A percentile compares a stretch with the other conserved stretches of the same genome.
phyloP scores from a whole-genome alignment of 2,888 invertebrate species.

The Dryobotodes eremita region DNA sequence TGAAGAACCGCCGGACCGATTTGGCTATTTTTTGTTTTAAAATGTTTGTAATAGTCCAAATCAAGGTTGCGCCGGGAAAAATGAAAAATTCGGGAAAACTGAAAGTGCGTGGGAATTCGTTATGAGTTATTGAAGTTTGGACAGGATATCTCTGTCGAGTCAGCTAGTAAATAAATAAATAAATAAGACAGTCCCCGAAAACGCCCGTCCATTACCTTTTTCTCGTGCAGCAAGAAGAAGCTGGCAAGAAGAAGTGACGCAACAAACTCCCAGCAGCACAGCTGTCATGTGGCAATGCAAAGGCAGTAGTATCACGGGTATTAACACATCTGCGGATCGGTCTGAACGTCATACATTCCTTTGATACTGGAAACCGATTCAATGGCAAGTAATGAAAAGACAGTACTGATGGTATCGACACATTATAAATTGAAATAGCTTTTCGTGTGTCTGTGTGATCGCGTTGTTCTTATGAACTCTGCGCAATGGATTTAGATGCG shows the following conservation, averaged over 20 bases:
- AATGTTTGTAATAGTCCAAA: not conserved
- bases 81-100: no score
- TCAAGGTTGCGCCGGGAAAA: no score
- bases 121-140: no score
- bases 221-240: no score
- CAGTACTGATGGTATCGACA: not conserved
- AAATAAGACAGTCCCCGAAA: not conserved
- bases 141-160: no score
- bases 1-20: not conserved
- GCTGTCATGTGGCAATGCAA: not conserved
- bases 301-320: not conserved
- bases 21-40: not conserved
- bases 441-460: no score
- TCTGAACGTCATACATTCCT: not conserved
- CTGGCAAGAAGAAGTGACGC: not conserved
- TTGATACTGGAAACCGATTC: not conserved
- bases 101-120: not conserved
- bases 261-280: not conserved
- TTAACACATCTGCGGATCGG: not conserved
- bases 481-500: no score
- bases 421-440: no score
- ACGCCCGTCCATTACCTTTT: not conserved
- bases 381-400: not conserved
- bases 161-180: no score
- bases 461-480: no score